phyloP scores from a whole-genome alignment of 2,888 invertebrate species.

The Byasa hedistus region DNA sequence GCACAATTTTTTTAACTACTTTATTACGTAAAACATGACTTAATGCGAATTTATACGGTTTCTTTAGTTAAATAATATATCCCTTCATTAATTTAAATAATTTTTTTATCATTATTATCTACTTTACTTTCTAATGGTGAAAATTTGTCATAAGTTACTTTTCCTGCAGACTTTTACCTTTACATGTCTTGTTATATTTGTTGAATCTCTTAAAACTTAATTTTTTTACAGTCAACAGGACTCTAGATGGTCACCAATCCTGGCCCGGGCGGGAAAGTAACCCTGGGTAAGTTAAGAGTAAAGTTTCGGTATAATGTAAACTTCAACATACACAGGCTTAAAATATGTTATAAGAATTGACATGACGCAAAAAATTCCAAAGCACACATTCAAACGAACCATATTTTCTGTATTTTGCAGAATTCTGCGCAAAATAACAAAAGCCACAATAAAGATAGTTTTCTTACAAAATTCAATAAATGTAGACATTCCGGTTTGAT shows the following conservation, averaged over 20 bases:
- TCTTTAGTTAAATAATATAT: no score
- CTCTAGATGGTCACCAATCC: constrained; percentile 58
- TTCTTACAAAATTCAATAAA: no score
- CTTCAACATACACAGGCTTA: neutral
- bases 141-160: neutral
- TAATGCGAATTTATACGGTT: neutral
- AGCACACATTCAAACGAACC: no score
- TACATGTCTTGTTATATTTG: neutral
- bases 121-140: neutral
- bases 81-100: no score
- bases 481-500: no score
- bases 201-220: constrained; percentile 17
- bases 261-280: constrained; percentile 42
- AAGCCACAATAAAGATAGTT: no score
- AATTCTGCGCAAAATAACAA: no score
- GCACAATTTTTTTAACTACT: no score
- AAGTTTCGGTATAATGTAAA: neutral
- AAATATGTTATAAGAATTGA: no score
- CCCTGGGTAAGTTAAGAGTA: constrained; percentile 33
- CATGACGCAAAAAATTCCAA: no score
- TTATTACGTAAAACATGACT: neutral
- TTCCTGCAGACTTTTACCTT: neutral
- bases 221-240: constrained; percentile 61
- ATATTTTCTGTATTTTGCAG: no score
- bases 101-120: neutral